Base-by-base conservation (phyloP, 30 jellyfish, hydroid and myxozoan species). In the Chrysaora quinquecirrha region DNA sequence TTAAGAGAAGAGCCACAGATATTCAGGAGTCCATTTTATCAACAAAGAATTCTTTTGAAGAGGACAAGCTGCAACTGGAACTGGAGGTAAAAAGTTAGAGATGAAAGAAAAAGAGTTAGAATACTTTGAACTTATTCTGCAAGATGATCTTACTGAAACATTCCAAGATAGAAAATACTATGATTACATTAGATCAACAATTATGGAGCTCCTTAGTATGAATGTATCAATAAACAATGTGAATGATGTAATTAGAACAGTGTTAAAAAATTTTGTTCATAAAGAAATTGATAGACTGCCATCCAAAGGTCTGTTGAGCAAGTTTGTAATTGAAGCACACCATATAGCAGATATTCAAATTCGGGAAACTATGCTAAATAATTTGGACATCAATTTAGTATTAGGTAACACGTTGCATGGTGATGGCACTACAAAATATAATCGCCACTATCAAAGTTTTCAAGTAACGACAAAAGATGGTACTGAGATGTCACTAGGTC, bases 361-460 rank as follows among this genome's bases (percentile, higher is more conserved):
- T 6, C 82, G 79, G 30, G 34, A 72, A 24, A 30, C 84, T 16
- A 34, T 72, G 78, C 28, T 25, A 18, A 85, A 75, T 19, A 54
- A 60, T 60, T 60, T 60, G 10, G 72, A 60, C 9, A 9, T 21
- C 6, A 21, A 54, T 14, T 20, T 19, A 19, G 25, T 19, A 10
- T 19, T 48, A 11, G 60, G 84, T 12, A 75, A 75, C 49, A 25
- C 81, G 11, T 66, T 50, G 18, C 84, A 75, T 32, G 87, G 87
- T n/a, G 87, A 75, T 75, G 71, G 84, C 30, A 75, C 86, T 9
- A 48, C 75, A 10, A 75, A 75, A 1, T 75, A 75, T 27, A 54
- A 75, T 46, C 48, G 84, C 20, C 85, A 78, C 29, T 67, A 31
- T 47, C 90, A 80, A 38, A 80, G 65, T 80, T 80, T 62, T 38